Conservation (phyloP, 2,888 invertebrate species). For the Polyommatus iphigenia region DNA sequence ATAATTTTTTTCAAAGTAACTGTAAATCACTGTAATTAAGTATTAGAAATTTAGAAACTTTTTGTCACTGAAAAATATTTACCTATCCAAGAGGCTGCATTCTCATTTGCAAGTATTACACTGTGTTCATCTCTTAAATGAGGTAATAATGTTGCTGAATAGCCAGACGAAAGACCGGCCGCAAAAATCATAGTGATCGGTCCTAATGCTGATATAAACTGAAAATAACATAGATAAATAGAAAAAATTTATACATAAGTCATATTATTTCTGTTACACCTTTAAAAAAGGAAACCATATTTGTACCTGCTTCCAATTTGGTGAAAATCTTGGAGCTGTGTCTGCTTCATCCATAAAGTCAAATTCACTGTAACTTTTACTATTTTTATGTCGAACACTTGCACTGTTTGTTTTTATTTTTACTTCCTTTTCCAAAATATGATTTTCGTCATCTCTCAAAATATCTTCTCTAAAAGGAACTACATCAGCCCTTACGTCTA, state of each 20-base stretch:
- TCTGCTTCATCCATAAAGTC: not conserved
- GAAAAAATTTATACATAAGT: not conserved
- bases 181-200: slow-evolving; percentile 16
- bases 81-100: slow-evolving; percentile 24
- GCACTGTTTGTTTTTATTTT: not conserved
- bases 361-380: not conserved
- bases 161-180: not conserved
- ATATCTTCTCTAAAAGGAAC: not conserved
- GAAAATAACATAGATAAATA: not conserved
- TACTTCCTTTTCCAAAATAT: not conserved
- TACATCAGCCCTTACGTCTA: not conserved
- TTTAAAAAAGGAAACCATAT: not conserved
- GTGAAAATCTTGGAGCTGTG: not conserved
- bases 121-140: slow-evolving; percentile 21
- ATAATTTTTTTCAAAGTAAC: not conserved
- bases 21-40: not conserved
- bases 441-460: not conserved
- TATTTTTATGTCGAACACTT: not conserved
- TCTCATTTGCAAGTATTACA: not conserved
- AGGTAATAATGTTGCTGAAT: slow-evolving; percentile 20
- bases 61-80: not conserved
- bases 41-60: not conserved
- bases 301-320: slow-evolving; percentile 21
- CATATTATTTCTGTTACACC: not conserved
- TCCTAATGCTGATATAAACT: slow-evolving; percentile 3